Evolutionary conservation across 2,113 vertebrate species (phyloP).

Genomic region (Chaetodon trifascialis): DNA sequence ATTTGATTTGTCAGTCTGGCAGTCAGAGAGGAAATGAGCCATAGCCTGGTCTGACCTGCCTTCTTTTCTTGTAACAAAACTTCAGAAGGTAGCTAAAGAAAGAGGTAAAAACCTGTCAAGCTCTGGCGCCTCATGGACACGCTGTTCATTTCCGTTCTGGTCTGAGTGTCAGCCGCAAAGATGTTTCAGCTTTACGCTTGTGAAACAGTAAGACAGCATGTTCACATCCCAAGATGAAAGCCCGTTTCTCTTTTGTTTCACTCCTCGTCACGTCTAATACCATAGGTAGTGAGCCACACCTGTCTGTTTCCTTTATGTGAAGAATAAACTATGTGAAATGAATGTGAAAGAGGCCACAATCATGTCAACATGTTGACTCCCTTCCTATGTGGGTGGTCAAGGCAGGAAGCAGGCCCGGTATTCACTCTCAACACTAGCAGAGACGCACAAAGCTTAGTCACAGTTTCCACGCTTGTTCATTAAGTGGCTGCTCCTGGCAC

Average conservation of each 20-base stretch:
- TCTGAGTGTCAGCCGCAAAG: conserved; percentile 19
- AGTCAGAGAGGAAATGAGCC: background rate
- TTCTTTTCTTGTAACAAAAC: background rate
- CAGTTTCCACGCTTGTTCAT: conserved; percentile 73
- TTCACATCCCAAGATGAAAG: background rate
- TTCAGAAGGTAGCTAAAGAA: conserved; percentile 1
- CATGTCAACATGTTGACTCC: conserved; percentile 31
- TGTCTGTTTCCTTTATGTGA: conserved; percentile 45
- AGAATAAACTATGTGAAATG: conserved; percentile 48
- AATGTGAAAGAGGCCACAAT: conserved; percentile 36
- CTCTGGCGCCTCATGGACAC: background rate
- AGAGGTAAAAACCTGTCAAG: conserved; percentile 8
- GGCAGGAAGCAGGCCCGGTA: conserved; percentile 63
- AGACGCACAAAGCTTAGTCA: conserved; percentile 66
- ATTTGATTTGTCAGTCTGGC: background rate
- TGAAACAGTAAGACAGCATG: background rate
- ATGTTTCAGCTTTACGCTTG: conserved; percentile 16
- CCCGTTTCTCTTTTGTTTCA: background rate
- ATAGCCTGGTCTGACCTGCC: background rate
- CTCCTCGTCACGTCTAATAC: background rate
- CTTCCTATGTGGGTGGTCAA: conserved; percentile 70
- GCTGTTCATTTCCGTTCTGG: conserved; percentile 19
- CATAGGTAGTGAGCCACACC: conserved; percentile 7
- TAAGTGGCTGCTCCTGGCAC: conserved; percentile 81
- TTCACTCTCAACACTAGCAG: conserved; percentile 42